Evolutionary conservation across 2,888 invertebrate species (phyloP), one percentile per base, ranked within the genome.

Genomic region (Limnephilus auricula): DNA sequence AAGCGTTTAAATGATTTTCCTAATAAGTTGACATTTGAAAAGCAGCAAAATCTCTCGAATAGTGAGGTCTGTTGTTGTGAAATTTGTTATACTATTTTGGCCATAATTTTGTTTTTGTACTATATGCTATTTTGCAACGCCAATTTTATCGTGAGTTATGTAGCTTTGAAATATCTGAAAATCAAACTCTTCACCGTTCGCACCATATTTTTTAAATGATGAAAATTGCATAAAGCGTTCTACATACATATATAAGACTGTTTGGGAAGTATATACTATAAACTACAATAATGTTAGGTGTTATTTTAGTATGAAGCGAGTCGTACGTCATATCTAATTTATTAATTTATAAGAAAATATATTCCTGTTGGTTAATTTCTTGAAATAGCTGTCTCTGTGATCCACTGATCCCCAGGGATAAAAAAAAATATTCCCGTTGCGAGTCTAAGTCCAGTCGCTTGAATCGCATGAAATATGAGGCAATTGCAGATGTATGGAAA

Each of bases 401-500:
- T 34, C 18, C 34, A 34, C 82, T 34, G 50, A 31, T 85, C 30
- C 30, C 18, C 31, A 30, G 45, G 85, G 45, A 45, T 45, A 34
- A 45, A 85, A 34, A 34, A 45, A 85, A 34, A 82, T 80, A 84
- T 80, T 50, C 45, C 65, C 90, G 84, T 83, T 83, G 37, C 40
- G 2, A 9, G 80, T 89, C 40, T n/a, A 79, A 25, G 18, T 65
- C 65, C 31, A 50, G 78, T 32, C 25, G 65, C 82, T 87, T 78
- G 50, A 78, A 31, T 88, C 79, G 37, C 31, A 50, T 88, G 88
- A 88, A 50, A 88, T 88, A 88, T 88, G 88, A 88, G 78, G 88
- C 78, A 78, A 78, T 78, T 65, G 32, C 88, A 78, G 45, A 88
- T 82, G 86, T 80, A 90, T 40, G 86, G 86, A 31, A 79, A 90